Percentiles rank a stretch among this genome's conserved stretches.
These are phyloP conservation scores for Mellivora capensis DNA, from an alignment of 2,113 vertebrate species.

Conservation along the genomic window DNA sequence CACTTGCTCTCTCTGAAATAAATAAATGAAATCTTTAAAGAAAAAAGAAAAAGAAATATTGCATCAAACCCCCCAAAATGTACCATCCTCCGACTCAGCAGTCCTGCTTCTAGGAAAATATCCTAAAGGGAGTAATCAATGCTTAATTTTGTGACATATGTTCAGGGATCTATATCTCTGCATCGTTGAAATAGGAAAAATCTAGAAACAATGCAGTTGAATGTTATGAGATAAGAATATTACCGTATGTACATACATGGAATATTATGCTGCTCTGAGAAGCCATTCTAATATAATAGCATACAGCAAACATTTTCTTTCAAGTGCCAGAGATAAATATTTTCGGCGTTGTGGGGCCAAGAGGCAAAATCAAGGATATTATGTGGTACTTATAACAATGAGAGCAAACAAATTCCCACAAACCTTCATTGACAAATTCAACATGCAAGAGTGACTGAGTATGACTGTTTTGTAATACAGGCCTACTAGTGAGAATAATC, in stretches of 20 bases:
- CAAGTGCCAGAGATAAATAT: neutral
- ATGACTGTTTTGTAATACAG: neutral
- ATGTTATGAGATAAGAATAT: neutral
- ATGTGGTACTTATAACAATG: neutral
- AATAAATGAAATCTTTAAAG: neutral
- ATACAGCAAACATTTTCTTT: neutral
- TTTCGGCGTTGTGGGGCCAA: neutral
- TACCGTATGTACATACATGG: neutral
- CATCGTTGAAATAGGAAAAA: neutral
- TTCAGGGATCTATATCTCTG: neutral
- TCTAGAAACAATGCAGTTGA: neutral
- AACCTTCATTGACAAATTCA: neutral
- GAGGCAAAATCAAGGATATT: neutral
- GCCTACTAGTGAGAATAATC: neutral
- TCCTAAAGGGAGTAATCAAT: neutral
- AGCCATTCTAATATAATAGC: neutral
- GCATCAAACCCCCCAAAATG: neutral
- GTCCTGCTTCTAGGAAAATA: neutral
- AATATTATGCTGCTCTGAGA: neutral
- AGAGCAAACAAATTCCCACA: neutral
- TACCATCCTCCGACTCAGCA: neutral
- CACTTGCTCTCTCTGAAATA: neutral
- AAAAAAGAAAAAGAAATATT: neutral
- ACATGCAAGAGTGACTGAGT: neutral
- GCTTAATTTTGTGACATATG: neutral